These are phyloP conservation scores for Hyaena hyaena DNA, from an alignment of 2,113 vertebrate species.

Conservation along the genomic window DNA sequence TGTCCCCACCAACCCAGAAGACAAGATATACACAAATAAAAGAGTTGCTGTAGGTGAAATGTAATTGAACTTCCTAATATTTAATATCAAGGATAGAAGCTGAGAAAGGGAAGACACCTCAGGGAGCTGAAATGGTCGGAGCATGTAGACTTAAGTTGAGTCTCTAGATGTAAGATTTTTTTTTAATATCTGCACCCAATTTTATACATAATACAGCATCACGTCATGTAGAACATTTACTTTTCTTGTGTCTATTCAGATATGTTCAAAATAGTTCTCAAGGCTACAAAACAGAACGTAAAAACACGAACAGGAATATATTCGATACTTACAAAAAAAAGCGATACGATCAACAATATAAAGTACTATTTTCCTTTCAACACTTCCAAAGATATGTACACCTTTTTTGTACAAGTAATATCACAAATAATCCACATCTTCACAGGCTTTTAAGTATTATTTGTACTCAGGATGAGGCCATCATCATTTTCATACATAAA, in stretches of 20 bases:
- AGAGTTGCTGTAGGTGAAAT: not conserved
- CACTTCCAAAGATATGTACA: slow-evolving; percentile 78
- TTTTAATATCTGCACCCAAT: slow-evolving; percentile 71
- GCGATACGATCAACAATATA: slow-evolving; percentile 78
- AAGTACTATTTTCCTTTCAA: slow-evolving; percentile 80
- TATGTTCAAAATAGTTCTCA: slow-evolving; percentile 77
- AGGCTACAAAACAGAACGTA: slow-evolving; percentile 80
- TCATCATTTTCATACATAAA: slow-evolving; percentile 73
- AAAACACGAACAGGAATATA: slow-evolving; percentile 81
- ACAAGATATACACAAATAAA: not conserved
- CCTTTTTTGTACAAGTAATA: slow-evolving; percentile 72
- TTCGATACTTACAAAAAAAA: slow-evolving; percentile 77
- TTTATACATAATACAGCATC: slow-evolving; percentile 79
- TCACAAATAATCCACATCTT: slow-evolving; percentile 77
- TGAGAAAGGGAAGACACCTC: not conserved
- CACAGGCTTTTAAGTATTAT: slow-evolving; percentile 78
- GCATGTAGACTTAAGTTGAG: not conserved
- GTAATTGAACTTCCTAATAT: not conserved
- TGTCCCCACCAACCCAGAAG: not conserved
- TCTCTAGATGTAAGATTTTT: not conserved
- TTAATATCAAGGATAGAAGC: not conserved
- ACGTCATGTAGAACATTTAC: slow-evolving; percentile 77
- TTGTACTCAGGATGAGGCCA: slow-evolving; percentile 76
- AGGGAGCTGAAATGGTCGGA: not conserved
- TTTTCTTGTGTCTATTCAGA: slow-evolving; percentile 77